These are phyloP conservation scores for Aplochiton taeniatus DNA, from an alignment of 2,797 vertebrate species.

Conservation along the genomic window DNA sequence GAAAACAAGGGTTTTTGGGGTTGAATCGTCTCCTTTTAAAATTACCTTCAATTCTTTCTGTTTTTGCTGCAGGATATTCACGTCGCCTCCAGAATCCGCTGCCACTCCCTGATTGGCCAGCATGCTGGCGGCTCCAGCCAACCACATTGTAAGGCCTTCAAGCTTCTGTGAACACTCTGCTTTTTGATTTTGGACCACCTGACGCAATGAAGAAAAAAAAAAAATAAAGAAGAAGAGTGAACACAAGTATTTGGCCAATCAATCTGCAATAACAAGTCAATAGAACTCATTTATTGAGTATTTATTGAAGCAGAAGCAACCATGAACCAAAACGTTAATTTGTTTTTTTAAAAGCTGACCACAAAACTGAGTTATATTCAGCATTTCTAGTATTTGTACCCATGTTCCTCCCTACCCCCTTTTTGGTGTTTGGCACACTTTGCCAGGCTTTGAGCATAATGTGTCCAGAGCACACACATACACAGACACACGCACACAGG, in stretches of 20 bases:
- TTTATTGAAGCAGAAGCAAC: too few species aligned
- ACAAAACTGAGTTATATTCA: neutral
- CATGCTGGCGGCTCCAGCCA: constrained; percentile 79
- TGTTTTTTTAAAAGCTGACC: too few species aligned
- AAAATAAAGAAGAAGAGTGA: neutral
- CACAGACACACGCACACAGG: constrained; percentile 25
- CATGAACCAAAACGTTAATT: constrained; percentile 1
- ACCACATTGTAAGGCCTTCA: constrained; percentile 84
- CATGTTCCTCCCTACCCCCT: constrained; percentile 13
- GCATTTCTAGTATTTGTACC: constrained; percentile 14
- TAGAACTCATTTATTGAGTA: neutral
- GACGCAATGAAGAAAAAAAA: neutral
- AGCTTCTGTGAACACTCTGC: constrained; percentile 85
- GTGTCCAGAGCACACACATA: constrained; percentile 77
- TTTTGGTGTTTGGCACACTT: constrained; percentile 40
- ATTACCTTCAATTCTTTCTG: constrained; percentile 85
- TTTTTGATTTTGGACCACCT: constrained; percentile 93
- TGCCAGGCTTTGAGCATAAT: constrained; percentile 76
- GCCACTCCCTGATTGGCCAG: constrained; percentile 76
- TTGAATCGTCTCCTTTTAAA: too few species aligned
- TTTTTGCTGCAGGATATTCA: constrained; percentile 80
- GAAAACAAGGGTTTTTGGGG: neutral
- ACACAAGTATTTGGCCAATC: neutral
- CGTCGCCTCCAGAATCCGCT: constrained; percentile 72
- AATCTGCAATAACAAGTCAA: neutral